A percentile compares a stretch with the other conserved stretches of the same genome.
Evolutionary conservation across 2,113 vertebrate species (phyloP).

Genomic region (Anser brachyrhynchus): DNA sequence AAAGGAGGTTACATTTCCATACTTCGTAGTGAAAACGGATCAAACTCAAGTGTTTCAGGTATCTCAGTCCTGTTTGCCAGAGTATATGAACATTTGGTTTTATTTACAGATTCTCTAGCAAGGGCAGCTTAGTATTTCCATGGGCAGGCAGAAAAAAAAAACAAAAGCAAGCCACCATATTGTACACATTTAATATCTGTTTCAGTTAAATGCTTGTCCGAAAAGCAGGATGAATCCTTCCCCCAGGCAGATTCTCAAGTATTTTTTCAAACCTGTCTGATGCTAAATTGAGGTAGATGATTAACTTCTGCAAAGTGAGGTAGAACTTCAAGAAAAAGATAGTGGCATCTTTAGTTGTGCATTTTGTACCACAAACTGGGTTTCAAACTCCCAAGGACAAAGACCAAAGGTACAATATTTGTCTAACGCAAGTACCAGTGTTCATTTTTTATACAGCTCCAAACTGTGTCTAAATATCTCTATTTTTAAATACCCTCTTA

Average conservation of each 20-base stretch:
- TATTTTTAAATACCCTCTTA: slow-evolving; percentile 71
- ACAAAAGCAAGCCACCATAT: not conserved
- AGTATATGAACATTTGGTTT: slow-evolving; percentile 44
- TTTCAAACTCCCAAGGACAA: slow-evolving; percentile 41
- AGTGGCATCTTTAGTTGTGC: slow-evolving; percentile 65
- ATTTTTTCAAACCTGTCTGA: slow-evolving; percentile 53
- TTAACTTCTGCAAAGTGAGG: slow-evolving; percentile 72
- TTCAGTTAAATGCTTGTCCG: not conserved
- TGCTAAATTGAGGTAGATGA: slow-evolving; percentile 75
- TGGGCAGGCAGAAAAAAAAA: slow-evolving; percentile 41
- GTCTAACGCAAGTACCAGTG: slow-evolving; percentile 60
- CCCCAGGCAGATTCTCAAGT: slow-evolving; percentile 34
- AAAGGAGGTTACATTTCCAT: slow-evolving; percentile 9
- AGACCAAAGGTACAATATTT: slow-evolving; percentile 42
- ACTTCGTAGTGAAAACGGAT: not conserved
- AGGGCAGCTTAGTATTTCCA: slow-evolving; percentile 39
- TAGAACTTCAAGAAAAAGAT: slow-evolving; percentile 69
- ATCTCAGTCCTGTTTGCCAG: slow-evolving; percentile 21
- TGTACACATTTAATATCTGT: not conserved
- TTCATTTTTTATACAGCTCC: slow-evolving; percentile 75
- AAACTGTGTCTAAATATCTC: slow-evolving; percentile 74
- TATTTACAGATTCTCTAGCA: slow-evolving; percentile 52
- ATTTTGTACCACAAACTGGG: slow-evolving; percentile 58
- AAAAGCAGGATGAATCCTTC: slow-evolving; percentile 37
- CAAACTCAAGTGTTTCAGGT: not conserved